A percentile compares a stretch with the other conserved stretches of the same genome.
Evolutionary conservation across 2,797 vertebrate genomes (phyloP).

Genomic region (Sebastes ruberrimus): DNA sequence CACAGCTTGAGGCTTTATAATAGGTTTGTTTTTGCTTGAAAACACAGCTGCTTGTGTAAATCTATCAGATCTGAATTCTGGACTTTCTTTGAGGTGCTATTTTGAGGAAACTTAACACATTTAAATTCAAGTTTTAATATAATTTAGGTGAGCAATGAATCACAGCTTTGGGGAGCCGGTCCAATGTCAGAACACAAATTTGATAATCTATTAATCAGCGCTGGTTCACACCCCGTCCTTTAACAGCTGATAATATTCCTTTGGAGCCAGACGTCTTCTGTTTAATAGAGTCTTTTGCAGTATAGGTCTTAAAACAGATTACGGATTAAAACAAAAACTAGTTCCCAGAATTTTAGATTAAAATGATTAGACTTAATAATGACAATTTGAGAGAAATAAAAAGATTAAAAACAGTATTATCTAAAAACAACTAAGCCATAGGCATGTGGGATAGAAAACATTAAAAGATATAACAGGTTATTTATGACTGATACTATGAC

Average conservation of each 20-base stretch:
- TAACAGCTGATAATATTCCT: constrained; percentile 20
- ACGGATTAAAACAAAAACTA: too few species aligned
- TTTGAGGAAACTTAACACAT: not conserved
- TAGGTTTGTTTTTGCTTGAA: constrained; percentile 7
- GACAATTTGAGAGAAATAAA: constrained; percentile 75
- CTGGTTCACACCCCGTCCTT: not conserved
- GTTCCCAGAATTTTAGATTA: constrained; percentile 31
- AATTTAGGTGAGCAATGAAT: constrained; percentile 10
- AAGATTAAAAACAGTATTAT: constrained; percentile 80
- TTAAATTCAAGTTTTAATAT: constrained; percentile 14
- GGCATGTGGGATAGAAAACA: constrained; percentile 87
- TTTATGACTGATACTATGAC: constrained; percentile 37
- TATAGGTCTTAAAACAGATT: not conserved
- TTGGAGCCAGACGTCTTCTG: not conserved
- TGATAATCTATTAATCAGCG: constrained; percentile 29
- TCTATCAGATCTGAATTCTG: constrained; percentile 18
- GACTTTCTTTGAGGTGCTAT: not conserved
- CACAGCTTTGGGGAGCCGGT: constrained; percentile 20
- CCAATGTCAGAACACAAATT: constrained; percentile 14
- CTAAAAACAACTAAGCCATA: constrained; percentile 82
- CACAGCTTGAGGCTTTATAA: constrained; percentile 41
- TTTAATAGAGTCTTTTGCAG: constrained; percentile 7
- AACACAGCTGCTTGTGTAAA: constrained; percentile 19
- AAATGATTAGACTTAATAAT: constrained; percentile 62
- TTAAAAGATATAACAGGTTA: constrained; percentile 87